phyloP scores from a whole-genome alignment of 2,888 invertebrate species.

The Pachycephus smyrnensis region DNA sequence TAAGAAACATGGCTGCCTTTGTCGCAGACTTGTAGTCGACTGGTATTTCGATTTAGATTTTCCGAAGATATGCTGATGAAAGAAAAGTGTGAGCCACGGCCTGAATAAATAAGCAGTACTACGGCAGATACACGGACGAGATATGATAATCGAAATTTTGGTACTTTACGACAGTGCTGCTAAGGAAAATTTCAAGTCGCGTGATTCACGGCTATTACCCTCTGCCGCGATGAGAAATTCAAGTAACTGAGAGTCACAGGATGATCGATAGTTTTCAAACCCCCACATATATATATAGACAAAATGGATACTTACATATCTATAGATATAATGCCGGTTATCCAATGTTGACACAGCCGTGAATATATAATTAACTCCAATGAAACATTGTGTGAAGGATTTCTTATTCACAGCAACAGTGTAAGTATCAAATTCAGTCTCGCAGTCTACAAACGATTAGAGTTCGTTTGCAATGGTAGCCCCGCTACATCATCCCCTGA shows the following conservation, averaged over 20 bases:
- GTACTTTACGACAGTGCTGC: constrained; percentile 29
- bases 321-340: neutral
- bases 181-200: neutral
- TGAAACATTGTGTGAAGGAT: neutral
- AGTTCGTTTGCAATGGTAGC: neutral
- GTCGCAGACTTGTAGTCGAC: neutral
- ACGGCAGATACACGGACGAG: constrained; percentile 37
- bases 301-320: neutral
- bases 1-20: neutral
- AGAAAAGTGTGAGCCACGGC: neutral
- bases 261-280: neutral
- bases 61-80: neutral
- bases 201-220: neutral
- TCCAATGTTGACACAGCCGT: neutral
- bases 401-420: neutral
- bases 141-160: constrained; percentile 39
- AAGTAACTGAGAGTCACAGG: neutral
- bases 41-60: neutral
- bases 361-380: neutral
- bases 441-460: neutral
- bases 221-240: neutral
- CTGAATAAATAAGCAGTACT: neutral
- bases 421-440: neutral
- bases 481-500: neutral
- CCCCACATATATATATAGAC: neutral